Conservation (phyloP, 2,888 invertebrate species). For the Andrena hattorfiana region DNA sequence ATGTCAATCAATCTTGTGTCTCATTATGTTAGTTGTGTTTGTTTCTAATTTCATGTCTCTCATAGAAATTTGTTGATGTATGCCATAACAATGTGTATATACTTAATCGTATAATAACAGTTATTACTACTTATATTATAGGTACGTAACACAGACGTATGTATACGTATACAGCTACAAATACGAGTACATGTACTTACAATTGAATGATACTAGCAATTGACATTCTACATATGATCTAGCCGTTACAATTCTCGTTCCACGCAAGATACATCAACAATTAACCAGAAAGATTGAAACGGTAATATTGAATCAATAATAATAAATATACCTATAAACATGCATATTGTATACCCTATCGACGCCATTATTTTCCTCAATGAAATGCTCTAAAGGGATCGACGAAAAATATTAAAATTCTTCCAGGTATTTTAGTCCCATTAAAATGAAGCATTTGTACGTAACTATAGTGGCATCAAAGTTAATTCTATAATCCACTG, state of each 20-base stretch:
- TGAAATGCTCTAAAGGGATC: slow-evolving; percentile 49
- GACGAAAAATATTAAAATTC: slow-evolving; percentile 12
- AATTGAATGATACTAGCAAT: not conserved
- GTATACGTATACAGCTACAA: not conserved
- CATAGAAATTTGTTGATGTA: slow-evolving; percentile 68
- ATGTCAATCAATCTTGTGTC: slow-evolving; percentile 85
- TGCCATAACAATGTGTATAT: slow-evolving; percentile 1
- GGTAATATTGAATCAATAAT: slow-evolving; percentile 64
- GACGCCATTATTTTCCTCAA: slow-evolving; percentile 43
- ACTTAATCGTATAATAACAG: not conserved
- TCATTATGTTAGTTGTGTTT: slow-evolving; percentile 75
- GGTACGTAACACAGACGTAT: no score
- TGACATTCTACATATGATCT: not conserved
- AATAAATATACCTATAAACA: slow-evolving; percentile 70
- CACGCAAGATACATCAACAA: slow-evolving; percentile 68
- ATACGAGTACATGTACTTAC: not conserved
- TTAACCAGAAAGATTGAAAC: slow-evolving; percentile 68
- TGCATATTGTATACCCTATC: slow-evolving; percentile 69
- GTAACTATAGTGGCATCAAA: not conserved
- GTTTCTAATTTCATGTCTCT: slow-evolving; percentile 68
- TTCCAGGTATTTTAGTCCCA: not conserved
- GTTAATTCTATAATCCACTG: not conserved
- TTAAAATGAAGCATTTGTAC: not conserved
- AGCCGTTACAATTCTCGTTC: slow-evolving; percentile 12
- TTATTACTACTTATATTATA: slow-evolving; percentile 4